Evolutionary conservation across 2,113 vertebrate species (phyloP), one percentile per base, ranked within the genome.

Genomic region (Ophiodon elongatus): DNA sequence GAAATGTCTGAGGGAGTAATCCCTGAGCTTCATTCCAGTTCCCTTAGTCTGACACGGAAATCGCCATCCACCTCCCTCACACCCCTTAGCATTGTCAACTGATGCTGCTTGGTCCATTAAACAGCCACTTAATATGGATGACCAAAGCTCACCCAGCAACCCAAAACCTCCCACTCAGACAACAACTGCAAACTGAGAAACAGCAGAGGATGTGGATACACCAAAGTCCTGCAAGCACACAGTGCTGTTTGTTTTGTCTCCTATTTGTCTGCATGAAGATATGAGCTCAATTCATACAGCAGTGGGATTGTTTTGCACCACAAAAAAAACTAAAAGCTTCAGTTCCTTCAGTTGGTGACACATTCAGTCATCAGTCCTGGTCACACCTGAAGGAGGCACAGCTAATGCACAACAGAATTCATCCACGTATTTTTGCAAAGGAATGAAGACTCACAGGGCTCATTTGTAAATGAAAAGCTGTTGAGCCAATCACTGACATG

Each of bases 91-190:
- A 75, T 76, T 91, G 90, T 93, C 88, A 85, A 74, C 68, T 83
- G 86, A 91, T 89, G 88, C 69, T 80, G 72, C 79, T 70, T 79
- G 91, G 87, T 88, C 85, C 92, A 92, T 92, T 92, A 92, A 93
- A 88, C 84, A 91, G 80, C 80, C 86, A 88, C 89, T 95, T 92
- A 93, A 92, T 92, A 94, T 94, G 93, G 88, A 93, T 92, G 91
- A 91, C 89, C 87, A 82, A 88, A 73, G 82, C 86, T 91, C 80
- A 19, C 88, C 81, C 88, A 70, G 82, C 88, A 85, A 79, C 86
- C 79, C 19, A 83, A 90, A 92, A 93, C 86, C 92, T 93, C 93
- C 94, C 89, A 90, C 91, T 88, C 86, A 90, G 88, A 84, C 76
- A 74, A 84, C 73, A 87, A 84, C 81, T 73, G 82, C 86, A 87